A percentile compares a stretch with the other conserved stretches of the same genome.
Evolutionary conservation across 2,113 vertebrate species (phyloP).

Genomic region (Thalassoma bifasciatum): DNA sequence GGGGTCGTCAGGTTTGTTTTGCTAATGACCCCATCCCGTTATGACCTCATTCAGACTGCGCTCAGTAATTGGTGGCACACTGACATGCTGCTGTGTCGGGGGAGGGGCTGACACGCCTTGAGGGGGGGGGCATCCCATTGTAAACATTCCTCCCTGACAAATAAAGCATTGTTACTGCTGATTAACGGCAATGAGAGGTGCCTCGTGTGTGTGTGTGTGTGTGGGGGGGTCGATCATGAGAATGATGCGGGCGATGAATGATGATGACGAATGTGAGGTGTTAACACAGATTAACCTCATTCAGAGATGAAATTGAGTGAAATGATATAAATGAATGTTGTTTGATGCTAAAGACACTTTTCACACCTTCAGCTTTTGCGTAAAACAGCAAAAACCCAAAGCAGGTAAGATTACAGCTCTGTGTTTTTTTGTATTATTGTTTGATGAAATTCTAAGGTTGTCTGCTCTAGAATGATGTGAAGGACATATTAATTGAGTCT

Average conservation of each 20-base stretch:
- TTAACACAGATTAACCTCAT: slow-evolving; percentile 14
- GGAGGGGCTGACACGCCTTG: slow-evolving; percentile 60
- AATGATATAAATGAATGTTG: background rate
- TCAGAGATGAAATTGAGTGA: background rate
- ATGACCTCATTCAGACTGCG: slow-evolving; percentile 79
- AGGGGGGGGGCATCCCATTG: slow-evolving; percentile 56
- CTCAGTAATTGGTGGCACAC: slow-evolving; percentile 77
- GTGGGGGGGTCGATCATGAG: slow-evolving; percentile 31
- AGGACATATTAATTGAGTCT: background rate
- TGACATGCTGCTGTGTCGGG: slow-evolving; percentile 67
- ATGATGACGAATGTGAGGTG: slow-evolving; percentile 14
- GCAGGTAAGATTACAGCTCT: background rate
- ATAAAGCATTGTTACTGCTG: slow-evolving; percentile 77
- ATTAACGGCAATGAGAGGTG: slow-evolving; percentile 65
- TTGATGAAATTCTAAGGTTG: too few species aligned
- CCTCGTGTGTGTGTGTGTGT: slow-evolving; percentile 22
- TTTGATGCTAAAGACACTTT: background rate
- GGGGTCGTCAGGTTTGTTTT: slow-evolving; percentile 75
- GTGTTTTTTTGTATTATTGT: background rate
- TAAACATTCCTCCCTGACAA: slow-evolving; percentile 76
- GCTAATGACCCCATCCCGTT: slow-evolving; percentile 79
- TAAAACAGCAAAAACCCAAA: background rate
- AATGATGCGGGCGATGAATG: slow-evolving; percentile 41
- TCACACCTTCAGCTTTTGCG: background rate
- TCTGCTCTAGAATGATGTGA: background rate